Evolutionary conservation across 2,888 invertebrate species (phyloP).

Genomic region (Drosophila rellima): DNA sequence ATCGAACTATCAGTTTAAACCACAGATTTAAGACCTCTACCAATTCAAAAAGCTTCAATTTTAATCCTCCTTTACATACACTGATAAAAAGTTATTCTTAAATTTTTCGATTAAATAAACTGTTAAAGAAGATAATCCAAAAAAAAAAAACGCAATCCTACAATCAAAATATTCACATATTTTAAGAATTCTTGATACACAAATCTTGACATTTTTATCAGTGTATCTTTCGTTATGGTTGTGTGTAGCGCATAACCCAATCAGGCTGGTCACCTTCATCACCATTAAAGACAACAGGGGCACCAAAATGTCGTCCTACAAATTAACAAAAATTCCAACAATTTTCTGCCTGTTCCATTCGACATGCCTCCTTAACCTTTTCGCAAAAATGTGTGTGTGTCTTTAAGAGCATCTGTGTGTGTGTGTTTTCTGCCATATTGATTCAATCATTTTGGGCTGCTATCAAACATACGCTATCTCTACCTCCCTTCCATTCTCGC

Average conservation of each 20-base stretch:
- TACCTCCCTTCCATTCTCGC: neutral
- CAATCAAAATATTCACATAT: neutral
- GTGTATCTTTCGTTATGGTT: neutral
- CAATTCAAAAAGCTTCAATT: constrained; percentile 23
- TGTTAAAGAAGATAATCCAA: too few species aligned
- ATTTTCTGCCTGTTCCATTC: constrained; percentile 53
- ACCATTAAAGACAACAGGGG: constrained; percentile 67
- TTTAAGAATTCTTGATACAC: neutral
- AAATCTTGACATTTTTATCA: neutral
- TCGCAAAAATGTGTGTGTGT: neutral
- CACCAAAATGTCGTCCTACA: constrained; percentile 79
- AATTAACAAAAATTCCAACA: constrained; percentile 79
- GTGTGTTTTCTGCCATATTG: constrained; percentile 52
- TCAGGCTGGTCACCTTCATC: constrained; percentile 41
- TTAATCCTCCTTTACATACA: neutral
- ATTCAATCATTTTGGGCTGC: constrained; percentile 71
- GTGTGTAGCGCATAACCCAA: constrained; percentile 17
- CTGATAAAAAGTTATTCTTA: neutral
- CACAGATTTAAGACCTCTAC: neutral
- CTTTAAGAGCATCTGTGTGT: constrained; percentile 9
- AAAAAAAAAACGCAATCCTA: too few species aligned
- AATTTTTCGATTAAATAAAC: too few species aligned
- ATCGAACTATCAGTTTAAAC: neutral
- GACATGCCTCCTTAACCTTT: constrained; percentile 60
- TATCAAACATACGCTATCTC: constrained; percentile 55